These are phyloP conservation scores for Esox lucius DNA, from an alignment of 2,797 vertebrate species.

Conservation along the genomic window DNA sequence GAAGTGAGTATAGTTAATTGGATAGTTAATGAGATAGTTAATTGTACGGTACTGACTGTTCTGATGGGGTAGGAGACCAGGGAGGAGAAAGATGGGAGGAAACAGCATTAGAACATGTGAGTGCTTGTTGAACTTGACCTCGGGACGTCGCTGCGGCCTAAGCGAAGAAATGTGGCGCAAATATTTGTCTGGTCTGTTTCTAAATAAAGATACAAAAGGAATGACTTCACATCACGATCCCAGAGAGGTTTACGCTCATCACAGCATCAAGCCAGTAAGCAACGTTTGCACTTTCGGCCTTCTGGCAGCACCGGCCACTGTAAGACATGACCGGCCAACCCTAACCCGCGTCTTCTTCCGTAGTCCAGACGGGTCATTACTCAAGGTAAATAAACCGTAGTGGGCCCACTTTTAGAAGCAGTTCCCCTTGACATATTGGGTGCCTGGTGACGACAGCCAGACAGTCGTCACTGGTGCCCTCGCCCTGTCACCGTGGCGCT, in stretches of 20 bases:
- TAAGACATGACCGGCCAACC: not conserved
- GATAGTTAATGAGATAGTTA: too few relatives aligned
- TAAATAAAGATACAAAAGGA: not conserved
- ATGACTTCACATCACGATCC: not conserved
- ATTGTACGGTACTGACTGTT: not conserved
- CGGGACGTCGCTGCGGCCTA: not conserved
- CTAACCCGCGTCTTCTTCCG: not conserved
- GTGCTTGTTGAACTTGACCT: not conserved
- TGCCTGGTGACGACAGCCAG: constrained; percentile 5
- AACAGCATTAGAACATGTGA: too few relatives aligned
- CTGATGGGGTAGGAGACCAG: not conserved
- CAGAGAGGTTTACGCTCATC: not conserved
- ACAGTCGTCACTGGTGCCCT: constrained; percentile 41
- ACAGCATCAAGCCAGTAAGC: not conserved
- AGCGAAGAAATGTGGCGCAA: not conserved
- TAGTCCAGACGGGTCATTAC: not conserved
- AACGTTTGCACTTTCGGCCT: not conserved
- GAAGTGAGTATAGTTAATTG: too few relatives aligned
- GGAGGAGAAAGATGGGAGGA: not conserved
- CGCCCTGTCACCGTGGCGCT: constrained; percentile 28
- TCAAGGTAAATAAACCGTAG: not conserved
- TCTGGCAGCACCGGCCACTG: not conserved
- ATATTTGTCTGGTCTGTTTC: not conserved
- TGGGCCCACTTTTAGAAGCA: not conserved
- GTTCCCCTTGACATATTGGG: not conserved